Evolutionary conservation across 2,113 vertebrate genomes (phyloP).

Genomic region (Motacilla tschutschensis): DNA sequence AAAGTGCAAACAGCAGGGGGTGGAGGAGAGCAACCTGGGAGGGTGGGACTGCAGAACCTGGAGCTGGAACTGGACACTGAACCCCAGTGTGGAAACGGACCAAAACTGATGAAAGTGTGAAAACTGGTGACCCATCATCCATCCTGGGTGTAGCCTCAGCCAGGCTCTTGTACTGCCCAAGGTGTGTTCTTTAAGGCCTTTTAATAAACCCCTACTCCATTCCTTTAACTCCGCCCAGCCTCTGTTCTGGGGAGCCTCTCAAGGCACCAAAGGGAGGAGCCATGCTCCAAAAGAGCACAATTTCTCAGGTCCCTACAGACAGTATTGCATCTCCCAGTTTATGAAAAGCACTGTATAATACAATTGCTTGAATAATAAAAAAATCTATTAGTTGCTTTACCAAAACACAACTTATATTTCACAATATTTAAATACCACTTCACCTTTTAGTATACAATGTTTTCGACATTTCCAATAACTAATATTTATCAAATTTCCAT

Average conservation of each 20-base stretch:
- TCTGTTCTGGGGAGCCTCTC: not conserved
- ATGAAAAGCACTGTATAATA: not conserved
- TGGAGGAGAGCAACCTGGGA: not conserved
- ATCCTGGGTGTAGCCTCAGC: not conserved
- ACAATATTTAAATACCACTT: not conserved
- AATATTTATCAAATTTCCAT: not conserved
- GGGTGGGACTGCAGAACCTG: not conserved
- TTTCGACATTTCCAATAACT: not conserved
- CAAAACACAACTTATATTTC: not conserved
- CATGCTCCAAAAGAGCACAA: not conserved
- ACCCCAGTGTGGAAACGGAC: not conserved
- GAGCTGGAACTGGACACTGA: not conserved
- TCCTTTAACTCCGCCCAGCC: not conserved
- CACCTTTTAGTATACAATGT: not conserved
- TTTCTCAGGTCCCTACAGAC: not conserved
- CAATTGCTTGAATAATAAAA: not conserved
- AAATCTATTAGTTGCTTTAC: not conserved
- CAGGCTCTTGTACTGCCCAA: not conserved
- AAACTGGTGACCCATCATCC: fast-evolving
- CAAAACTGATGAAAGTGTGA: not conserved
- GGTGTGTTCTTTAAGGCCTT: not conserved
- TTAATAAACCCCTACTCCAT: not conserved
- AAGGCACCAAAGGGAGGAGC: not conserved
- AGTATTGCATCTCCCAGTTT: not conserved
- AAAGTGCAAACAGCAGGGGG: not conserved